phyloP scores from a whole-genome alignment of 2,888 invertebrate genomes.

The Timema cristinae region DNA sequence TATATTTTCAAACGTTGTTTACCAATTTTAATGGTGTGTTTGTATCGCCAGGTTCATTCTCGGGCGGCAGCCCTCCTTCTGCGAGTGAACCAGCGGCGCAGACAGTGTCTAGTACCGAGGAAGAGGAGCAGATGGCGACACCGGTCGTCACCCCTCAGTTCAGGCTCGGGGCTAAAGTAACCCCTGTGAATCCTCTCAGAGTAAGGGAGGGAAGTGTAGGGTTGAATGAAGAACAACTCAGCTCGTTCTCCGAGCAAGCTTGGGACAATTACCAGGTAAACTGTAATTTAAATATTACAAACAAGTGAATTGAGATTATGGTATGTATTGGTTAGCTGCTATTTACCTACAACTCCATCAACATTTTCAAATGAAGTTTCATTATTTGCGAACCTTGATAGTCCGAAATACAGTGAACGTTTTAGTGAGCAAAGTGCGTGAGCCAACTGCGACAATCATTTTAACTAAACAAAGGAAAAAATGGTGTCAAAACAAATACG shows the following conservation, averaged over 20 bases:
- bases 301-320: no score
- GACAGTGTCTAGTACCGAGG: constrained; percentile 41
- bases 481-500: no score
- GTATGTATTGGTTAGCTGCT: no score
- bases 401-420: background rate
- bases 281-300: background rate
- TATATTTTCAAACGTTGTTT: no score
- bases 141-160: constrained; percentile 35
- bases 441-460: no score
- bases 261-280: constrained; percentile 92
- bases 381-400: no score
- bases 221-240: constrained; percentile 63
- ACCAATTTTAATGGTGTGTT: no score
- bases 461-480: no score
- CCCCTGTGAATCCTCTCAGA: constrained; percentile 35
- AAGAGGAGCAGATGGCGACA: constrained; percentile 48
- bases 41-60: constrained; percentile 58
- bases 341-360: no score
- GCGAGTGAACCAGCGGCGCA: constrained; percentile 62
- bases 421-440: no score
- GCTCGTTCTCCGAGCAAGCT: constrained; percentile 85
- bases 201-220: constrained; percentile 36
- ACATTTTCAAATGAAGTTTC: no score
- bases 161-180: constrained; percentile 37
- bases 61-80: constrained; percentile 49